A percentile compares a stretch with the other conserved stretches of the same genome.
phyloP scores from a whole-genome alignment of 2,113 vertebrate genomes.

The Beaufortia kweichowensis region DNA sequence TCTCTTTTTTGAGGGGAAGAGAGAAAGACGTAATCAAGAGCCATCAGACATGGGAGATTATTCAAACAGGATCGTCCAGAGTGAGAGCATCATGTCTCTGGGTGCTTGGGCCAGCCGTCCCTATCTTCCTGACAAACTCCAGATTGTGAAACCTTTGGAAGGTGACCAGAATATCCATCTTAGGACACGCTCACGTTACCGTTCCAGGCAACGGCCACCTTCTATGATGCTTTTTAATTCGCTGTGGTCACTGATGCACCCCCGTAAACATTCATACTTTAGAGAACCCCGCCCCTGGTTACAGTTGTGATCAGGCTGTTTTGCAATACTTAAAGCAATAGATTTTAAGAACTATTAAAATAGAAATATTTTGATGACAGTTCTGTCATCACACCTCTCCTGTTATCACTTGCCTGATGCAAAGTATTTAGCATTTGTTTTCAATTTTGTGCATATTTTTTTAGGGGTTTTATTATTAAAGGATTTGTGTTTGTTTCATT shows the following conservation, averaged over 20 bases:
- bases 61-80: slow-evolving; percentile 80
- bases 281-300: slow-evolving; percentile 83
- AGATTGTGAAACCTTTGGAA: slow-evolving; percentile 99
- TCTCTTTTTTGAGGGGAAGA: slow-evolving; percentile 91
- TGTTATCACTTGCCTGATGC: background rate
- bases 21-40: slow-evolving; percentile 82
- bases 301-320: slow-evolving; percentile 62
- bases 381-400: background rate
- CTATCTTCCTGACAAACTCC: slow-evolving; percentile 97
- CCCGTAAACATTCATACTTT: slow-evolving; percentile 80
- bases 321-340: background rate
- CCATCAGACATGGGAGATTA: slow-evolving; percentile 76
- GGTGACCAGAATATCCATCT: slow-evolving; percentile 79
- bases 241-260: slow-evolving; percentile 87
- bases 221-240: slow-evolving; percentile 84
- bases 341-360: background rate
- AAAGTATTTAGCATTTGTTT: slow-evolving; percentile 1
- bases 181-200: slow-evolving; percentile 61
- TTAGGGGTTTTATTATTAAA: no score
- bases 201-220: slow-evolving; percentile 66
- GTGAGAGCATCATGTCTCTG: slow-evolving; percentile 96
- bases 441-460: background rate
- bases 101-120: slow-evolving; percentile 89
- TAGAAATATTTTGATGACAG: no score
- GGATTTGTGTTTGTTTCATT: no score